phyloP scores from a whole-genome alignment of 2,888 invertebrate genomes.

The Hyposoter didymator region DNA sequence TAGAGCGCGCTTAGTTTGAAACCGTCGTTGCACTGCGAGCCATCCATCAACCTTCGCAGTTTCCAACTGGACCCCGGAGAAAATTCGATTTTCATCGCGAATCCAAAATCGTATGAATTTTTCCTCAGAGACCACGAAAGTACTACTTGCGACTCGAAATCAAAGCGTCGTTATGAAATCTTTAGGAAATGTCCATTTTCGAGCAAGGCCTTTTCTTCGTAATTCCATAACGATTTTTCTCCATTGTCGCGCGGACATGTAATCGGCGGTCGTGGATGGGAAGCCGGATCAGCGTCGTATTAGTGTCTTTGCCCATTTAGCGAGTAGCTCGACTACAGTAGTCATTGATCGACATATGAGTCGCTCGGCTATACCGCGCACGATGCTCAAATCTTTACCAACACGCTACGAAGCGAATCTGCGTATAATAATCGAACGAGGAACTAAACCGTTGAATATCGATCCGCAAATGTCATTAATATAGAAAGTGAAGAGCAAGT shows the following conservation, averaged over 20 bases:
- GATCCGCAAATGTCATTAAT: not conserved
- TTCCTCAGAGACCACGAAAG: not conserved
- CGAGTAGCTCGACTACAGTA: conserved; percentile 39
- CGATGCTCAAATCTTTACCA: not conserved
- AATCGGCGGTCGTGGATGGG: conserved; percentile 49
- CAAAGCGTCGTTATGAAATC: not conserved
- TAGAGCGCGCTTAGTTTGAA: not conserved
- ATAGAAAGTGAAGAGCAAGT: too few relatives aligned
- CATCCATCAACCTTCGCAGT: not conserved
- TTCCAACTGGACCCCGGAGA: not conserved
- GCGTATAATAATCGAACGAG: conserved; percentile 11
- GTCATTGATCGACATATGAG: conserved; percentile 72
- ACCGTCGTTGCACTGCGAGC: not conserved
- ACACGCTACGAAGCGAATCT: not conserved
- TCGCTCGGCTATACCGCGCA: conserved; percentile 16
- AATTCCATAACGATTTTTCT: not conserved
- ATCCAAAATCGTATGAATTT: not conserved
- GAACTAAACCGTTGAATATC: not conserved
- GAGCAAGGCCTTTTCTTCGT: conserved; percentile 8
- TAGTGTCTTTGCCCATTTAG: conserved; percentile 65
- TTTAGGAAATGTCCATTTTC: not conserved
- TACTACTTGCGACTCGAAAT: not conserved
- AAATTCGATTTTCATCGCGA: not conserved
- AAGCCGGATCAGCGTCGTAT: conserved; percentile 66
- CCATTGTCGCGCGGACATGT: conserved; percentile 5